Base-by-base conservation (phyloP, 2,888 invertebrate species). In the Sinopyrophorus schimmeli region DNA sequence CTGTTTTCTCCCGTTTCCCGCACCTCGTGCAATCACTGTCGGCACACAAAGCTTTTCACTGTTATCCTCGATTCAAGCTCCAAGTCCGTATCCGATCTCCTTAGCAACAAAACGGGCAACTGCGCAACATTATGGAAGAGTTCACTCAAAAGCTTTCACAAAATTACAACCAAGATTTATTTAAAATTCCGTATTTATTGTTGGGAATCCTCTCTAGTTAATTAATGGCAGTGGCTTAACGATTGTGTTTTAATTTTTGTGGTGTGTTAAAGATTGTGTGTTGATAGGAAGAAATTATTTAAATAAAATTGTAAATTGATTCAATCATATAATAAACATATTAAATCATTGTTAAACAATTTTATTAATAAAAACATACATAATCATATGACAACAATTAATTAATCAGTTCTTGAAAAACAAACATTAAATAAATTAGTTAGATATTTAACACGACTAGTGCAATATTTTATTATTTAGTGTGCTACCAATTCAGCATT, bases 1-100 rank as follows among this genome's bases (percentile, higher is more conserved):
- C 61, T 64, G 63, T 63, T 62, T n/a, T 53, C 51, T 31, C 48
- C 49, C 38, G 28, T n/a, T n/a, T n/a, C 28, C 42, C 34, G 37
- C 11, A 38, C 44, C 37, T 31, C 41, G 47, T 30, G 47, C 49
- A 48, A 43, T 47, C 48, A 39, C 43, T n/a, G 30, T 31, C 32
- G 49, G 39, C 40, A 38, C 52, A 57, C 47, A 57, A 55, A 57
- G 53, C 55, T 53, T 41, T 38, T 43, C 46, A 34, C 54, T 48
- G 47, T 40, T 48, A 48, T 53, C 43, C 48, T 40, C 48, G 31
- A 32, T 49, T 26, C 40, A 34, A 21, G 41, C 27, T 28, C 18
- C 27, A 52, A 41, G 32, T 43, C 43, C 48, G 48, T 32, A 42
- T 52, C 53, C 51, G 42, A 56, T 54, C 54, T 48, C 57, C 57